phyloP scores from a whole-genome alignment of 2,113 vertebrate genomes.

The Cygnus atratus region DNA sequence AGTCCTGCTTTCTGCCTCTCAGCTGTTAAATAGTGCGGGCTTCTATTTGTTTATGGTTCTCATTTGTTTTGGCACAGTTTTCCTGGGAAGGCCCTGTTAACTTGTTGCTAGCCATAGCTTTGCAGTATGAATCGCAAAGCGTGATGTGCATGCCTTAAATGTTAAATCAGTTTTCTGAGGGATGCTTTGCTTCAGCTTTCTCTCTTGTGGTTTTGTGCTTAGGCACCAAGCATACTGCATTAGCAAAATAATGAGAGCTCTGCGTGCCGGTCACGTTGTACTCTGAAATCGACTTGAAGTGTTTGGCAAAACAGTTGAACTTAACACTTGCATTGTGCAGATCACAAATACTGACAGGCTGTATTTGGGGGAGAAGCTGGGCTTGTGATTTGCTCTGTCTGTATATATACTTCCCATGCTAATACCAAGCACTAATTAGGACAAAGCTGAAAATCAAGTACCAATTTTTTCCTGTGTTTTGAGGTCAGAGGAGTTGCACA shows the following conservation, averaged over 20 bases:
- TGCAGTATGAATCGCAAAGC: neutral
- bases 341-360: neutral
- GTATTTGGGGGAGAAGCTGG: neutral
- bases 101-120: neutral
- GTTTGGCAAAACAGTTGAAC: neutral
- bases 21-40: neutral
- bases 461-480: neutral
- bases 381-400: neutral
- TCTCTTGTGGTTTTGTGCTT: neutral
- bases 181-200: neutral
- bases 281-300: neutral
- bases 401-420: neutral
- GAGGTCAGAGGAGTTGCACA: neutral
- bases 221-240: neutral
- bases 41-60: neutral
- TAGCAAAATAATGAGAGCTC: neutral
- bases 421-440: neutral
- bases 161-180: neutral
- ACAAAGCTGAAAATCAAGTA: neutral
- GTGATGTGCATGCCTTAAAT: neutral
- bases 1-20: neutral
- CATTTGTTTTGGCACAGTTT: neutral
- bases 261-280: neutral
- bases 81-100: neutral
- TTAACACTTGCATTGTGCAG: rapidly evolving